Percentiles rank a stretch among this genome's conserved stretches.
These are phyloP conservation scores for Rhinoraja longicauda DNA, from an alignment of 2,797 vertebrate species.

Conservation along the genomic window DNA sequence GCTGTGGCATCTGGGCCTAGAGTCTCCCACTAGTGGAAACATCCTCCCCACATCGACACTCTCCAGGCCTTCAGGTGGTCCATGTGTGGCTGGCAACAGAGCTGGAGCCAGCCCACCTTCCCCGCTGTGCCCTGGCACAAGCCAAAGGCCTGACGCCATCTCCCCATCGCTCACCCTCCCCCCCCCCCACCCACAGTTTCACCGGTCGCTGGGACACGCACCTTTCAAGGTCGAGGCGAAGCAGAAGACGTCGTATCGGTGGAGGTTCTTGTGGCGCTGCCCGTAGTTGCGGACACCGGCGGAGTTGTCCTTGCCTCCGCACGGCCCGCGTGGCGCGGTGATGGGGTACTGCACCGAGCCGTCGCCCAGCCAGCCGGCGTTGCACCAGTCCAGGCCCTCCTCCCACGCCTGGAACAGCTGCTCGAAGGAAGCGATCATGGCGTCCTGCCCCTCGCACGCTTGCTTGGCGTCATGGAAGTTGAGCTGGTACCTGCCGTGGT, in stretches of 20 bases:
- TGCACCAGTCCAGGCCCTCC: conserved; percentile 86
- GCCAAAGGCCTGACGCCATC: neutral
- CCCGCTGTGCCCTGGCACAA: neutral
- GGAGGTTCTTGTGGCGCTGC: conserved; percentile 59
- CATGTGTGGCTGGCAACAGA: neutral
- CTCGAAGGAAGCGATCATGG: conserved; percentile 74
- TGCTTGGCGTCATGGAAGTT: conserved; percentile 67
- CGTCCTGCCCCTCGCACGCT: conserved; percentile 69
- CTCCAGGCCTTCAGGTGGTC: neutral
- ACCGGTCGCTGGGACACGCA: conserved; percentile 46
- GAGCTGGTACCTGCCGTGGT: conserved; percentile 67
- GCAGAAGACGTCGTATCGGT: conserved; percentile 80
- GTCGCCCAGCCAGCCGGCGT: conserved; percentile 80
- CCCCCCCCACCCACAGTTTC: neutral
- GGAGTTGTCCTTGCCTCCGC: conserved; percentile 65
- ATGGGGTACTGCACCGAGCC: conserved; percentile 86
- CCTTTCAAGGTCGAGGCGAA: conserved; percentile 67
- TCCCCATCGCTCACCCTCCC: neutral
- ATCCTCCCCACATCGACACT: too few species aligned
- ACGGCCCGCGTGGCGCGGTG: conserved; percentile 65
- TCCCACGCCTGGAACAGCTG: conserved; percentile 83
- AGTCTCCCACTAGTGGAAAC: too few species aligned
- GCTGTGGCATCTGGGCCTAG: too few species aligned
- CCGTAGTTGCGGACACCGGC: conserved; percentile 82
- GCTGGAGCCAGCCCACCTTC: neutral